phyloP scores from a whole-genome alignment of 1,140 invertebrate genomes.

The Daktulosphaira vitifoliae region DNA sequence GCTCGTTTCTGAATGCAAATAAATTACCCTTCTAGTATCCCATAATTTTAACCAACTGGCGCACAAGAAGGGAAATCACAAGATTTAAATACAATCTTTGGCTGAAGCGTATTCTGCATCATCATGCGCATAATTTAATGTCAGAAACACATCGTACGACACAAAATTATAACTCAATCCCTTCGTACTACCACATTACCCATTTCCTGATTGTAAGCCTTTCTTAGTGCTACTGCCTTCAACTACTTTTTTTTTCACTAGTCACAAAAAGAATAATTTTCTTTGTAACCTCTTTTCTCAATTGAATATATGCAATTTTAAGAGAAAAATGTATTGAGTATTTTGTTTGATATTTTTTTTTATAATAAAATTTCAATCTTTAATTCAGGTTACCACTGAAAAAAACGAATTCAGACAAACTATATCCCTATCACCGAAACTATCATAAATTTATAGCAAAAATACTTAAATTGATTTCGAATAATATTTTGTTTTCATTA shows the following conservation, averaged over 20 bases:
- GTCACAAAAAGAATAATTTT: too few relatives aligned
- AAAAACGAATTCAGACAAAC: too few relatives aligned
- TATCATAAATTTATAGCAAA: too few relatives aligned
- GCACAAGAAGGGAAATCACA: slow-evolving; percentile 26
- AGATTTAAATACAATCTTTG: slow-evolving; percentile 34
- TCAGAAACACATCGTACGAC: slow-evolving; percentile 28
- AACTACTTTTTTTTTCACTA: not conserved
- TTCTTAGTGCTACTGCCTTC: slow-evolving; percentile 9
- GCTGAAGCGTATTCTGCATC: slow-evolving; percentile 17
- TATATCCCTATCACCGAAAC: too few relatives aligned
- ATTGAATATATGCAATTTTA: slow-evolving; percentile 3
- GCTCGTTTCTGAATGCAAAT: slow-evolving; percentile 19
- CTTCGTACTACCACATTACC: not conserved
- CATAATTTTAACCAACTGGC: slow-evolving; percentile 7
- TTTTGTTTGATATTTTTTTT: too few relatives aligned
- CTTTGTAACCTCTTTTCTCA: not conserved
- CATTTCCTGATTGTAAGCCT: slow-evolving; percentile 18
- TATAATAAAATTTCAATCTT: too few relatives aligned
- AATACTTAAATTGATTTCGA: too few relatives aligned
- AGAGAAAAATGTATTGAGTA: too few relatives aligned
- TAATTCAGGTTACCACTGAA: too few relatives aligned
- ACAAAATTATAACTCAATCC: slow-evolving; percentile 28
- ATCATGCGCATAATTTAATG: slow-evolving; percentile 34
- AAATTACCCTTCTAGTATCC: slow-evolving; percentile 20
- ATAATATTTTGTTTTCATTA: not conserved